These are phyloP conservation scores for Felis chaus DNA, from an alignment of 2,113 vertebrate species.

Conservation along the genomic window DNA sequence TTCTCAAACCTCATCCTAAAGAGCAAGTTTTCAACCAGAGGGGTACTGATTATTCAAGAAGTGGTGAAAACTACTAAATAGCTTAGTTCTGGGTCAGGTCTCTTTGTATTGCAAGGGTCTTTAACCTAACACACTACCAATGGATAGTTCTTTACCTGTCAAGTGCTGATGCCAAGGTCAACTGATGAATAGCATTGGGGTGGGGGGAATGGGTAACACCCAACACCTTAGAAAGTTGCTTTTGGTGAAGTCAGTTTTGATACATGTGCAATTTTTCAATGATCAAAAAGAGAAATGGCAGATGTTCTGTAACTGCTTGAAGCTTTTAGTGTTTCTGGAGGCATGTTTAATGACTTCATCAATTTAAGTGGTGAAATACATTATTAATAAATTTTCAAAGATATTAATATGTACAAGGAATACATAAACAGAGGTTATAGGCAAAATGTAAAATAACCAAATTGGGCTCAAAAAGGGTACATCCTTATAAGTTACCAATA, in stretches of 20 bases:
- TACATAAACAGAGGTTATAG: background rate
- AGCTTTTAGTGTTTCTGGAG: background rate
- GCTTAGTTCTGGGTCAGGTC: background rate
- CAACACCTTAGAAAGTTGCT: background rate
- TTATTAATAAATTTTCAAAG: conserved; percentile 1
- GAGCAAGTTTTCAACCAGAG: background rate
- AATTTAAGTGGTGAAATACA: background rate
- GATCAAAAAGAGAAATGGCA: background rate
- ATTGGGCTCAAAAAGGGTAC: background rate
- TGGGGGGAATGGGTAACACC: background rate
- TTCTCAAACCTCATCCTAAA: background rate
- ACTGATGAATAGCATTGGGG: background rate
- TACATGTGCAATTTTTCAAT: background rate
- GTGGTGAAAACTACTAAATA: background rate
- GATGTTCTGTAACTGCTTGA: background rate
- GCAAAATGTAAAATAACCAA: background rate
- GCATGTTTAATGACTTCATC: background rate
- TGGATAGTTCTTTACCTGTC: background rate
- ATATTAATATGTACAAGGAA: background rate
- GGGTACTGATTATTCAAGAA: background rate
- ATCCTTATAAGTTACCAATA: background rate
- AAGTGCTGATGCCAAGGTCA: background rate
- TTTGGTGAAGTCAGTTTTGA: background rate
- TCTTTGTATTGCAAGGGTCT: background rate
- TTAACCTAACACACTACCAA: background rate